These are phyloP conservation scores for Parascotia fuliginaria DNA, from an alignment of 2,888 invertebrate genomes.

Conservation along the genomic window DNA sequence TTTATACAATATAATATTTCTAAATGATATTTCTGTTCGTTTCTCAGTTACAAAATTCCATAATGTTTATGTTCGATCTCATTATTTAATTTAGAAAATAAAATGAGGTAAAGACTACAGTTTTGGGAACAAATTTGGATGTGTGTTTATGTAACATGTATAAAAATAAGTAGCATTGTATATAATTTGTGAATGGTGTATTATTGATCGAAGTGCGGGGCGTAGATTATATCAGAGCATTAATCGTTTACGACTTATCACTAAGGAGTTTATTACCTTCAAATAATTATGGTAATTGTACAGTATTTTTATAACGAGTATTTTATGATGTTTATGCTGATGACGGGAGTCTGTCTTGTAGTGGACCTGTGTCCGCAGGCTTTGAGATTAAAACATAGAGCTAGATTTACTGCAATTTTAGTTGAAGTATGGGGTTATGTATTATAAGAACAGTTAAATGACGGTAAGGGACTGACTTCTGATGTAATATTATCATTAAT, in stretches of 20 bases:
- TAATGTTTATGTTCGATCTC: slow-evolving; percentile 83
- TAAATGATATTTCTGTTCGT: slow-evolving; percentile 52
- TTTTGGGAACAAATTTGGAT: slow-evolving; percentile 85
- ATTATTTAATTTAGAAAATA: slow-evolving; percentile 85
- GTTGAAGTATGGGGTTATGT: slow-evolving; percentile 77
- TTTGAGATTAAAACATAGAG: slow-evolving; percentile 78
- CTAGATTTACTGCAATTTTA: slow-evolving; percentile 78
- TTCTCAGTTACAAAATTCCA: slow-evolving; percentile 73
- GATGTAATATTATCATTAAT: slow-evolving; percentile 80
- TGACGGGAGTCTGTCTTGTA: slow-evolving; percentile 50
- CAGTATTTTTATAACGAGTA: slow-evolving; percentile 85
- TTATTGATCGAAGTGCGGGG: slow-evolving; percentile 66
- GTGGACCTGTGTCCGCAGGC: slow-evolving; percentile 48
- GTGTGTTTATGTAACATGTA: slow-evolving; percentile 84
- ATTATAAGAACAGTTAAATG: slow-evolving; percentile 76
- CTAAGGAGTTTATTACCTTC: slow-evolving; percentile 79
- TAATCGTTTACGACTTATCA: slow-evolving; percentile 71
- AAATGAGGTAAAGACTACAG: slow-evolving; percentile 85
- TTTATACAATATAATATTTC: slow-evolving; percentile 48
- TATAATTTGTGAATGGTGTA: slow-evolving; percentile 83
- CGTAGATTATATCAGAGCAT: slow-evolving; percentile 69
- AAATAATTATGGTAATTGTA: slow-evolving; percentile 82
- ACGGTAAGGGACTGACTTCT: slow-evolving; percentile 80
- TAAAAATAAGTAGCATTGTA: slow-evolving; percentile 78
- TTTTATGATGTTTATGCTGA: slow-evolving; percentile 70